Base-by-base conservation (phyloP, 2,797 vertebrate genomes). In the Miichthys miiuy region DNA sequence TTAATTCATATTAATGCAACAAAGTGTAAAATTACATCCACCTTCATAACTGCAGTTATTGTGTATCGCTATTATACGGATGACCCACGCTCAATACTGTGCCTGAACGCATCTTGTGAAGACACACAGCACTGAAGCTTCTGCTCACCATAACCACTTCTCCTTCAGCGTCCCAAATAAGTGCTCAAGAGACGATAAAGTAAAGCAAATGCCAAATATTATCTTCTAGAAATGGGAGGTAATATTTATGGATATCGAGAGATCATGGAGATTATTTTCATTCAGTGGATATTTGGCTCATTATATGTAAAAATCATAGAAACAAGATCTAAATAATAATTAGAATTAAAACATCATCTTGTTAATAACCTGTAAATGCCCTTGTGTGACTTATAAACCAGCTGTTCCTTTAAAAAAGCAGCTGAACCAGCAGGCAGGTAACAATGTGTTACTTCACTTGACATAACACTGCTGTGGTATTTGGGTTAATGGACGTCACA, bases 401-500 rank as follows among this genome's bases (percentile, higher is more conserved):
- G 66, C 9, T 65, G 46, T 77, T 9, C 63, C 68, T 58, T 1
- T 48, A 13, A 38, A 21, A 17, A 10, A 63, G 20, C 41, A 68
- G 20, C 44, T 16, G 7, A 69, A 55, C 0, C 30, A 46, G 55
- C 60, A 52, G 74, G 1, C 10, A 1, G 3, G 18, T 46, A 12
- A 27, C 16, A 47, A n/a, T 0, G 1, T 69, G 1, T 60, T 27
- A 12, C 27, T 46, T 25, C 23, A 46, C 47, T 58, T 23, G 3
- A 17, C 41, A 14, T 30, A 16, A 21, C 38, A 23, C 50, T 44
- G 25, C 46, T 54, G 56, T 70, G 74, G 65, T 57, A 72, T 83
- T 73, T 83, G 62, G 52, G 68, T 71, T 62, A 80, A 68, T 3
- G n/a, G 60, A 21, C n/a, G 16, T 64, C 52, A 68, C 57, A 58